Conservation (phyloP, 2,113 vertebrate genomes). For the Anguilla rostrata region DNA sequence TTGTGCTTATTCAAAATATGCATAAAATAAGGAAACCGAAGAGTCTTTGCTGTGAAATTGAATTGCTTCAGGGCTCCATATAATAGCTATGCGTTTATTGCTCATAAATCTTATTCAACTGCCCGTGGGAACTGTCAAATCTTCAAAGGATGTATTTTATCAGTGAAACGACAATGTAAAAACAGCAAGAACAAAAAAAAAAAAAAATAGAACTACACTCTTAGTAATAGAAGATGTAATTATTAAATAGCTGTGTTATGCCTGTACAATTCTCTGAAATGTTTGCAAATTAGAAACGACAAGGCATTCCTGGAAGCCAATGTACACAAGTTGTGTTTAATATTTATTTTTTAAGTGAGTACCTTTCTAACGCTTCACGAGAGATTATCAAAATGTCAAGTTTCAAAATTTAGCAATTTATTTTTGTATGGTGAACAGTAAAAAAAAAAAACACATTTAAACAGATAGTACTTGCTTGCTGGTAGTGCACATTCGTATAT, state of each 20-base stretch:
- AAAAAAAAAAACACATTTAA: not conserved
- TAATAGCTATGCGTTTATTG: conserved; percentile 43
- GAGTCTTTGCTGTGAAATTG: conserved; percentile 36
- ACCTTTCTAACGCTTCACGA: not conserved
- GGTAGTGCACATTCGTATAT: too few relatives aligned
- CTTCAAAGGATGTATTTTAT: conserved; percentile 12
- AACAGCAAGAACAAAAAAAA: conserved; percentile 24
- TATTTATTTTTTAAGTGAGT: not conserved
- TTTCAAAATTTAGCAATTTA: too few relatives aligned
- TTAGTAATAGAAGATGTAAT: too few relatives aligned
- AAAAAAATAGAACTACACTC: not conserved
- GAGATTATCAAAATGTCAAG: too few relatives aligned
- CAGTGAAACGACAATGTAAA: conserved; percentile 37
- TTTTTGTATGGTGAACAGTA: not conserved
- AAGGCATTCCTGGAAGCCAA: not conserved
- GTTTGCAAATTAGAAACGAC: not conserved
- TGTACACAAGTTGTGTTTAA: not conserved
- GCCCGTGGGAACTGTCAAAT: conserved; percentile 24
- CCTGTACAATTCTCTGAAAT: not conserved
- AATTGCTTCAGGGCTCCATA: conserved; percentile 42
- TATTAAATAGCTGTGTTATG: not conserved
- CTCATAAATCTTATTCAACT: conserved; percentile 38
- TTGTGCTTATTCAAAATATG: not conserved
- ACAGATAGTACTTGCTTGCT: not conserved
- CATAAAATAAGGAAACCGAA: conserved; percentile 33